Percentiles rank a stretch among this genome's conserved stretches.
phyloP scores from a whole-genome alignment of 2,888 invertebrate genomes.

The Formica aserva region DNA sequence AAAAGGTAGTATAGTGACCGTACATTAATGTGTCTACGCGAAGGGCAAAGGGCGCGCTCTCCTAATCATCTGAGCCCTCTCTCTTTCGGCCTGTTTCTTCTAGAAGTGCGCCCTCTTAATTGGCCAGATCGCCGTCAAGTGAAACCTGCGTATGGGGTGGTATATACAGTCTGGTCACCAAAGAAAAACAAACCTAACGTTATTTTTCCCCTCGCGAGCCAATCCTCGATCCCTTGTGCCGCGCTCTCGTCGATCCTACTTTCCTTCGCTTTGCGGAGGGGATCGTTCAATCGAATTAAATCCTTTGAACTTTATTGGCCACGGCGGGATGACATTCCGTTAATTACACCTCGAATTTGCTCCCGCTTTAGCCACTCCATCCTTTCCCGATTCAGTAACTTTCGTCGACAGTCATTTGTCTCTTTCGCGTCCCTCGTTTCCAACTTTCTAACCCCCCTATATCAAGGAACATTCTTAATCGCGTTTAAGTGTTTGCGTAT shows the following conservation, averaged over 20 bases:
- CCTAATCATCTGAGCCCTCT: constrained; percentile 60
- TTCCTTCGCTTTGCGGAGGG: constrained; percentile 55
- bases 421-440: constrained; percentile 41
- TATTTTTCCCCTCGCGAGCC: constrained; percentile 61
- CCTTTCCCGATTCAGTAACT: constrained; percentile 47
- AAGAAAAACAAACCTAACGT: constrained; percentile 73
- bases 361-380: constrained; percentile 27
- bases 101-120: constrained; percentile 55
- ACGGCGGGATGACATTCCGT: constrained; percentile 74
- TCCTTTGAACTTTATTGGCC: constrained; percentile 77
- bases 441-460: constrained; percentile 38
- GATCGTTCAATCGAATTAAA: constrained; percentile 74
- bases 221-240: constrained; percentile 50
- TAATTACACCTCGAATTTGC: constrained; percentile 74
- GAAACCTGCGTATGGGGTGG: background rate
- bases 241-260: constrained; percentile 69
- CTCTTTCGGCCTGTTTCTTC: constrained; percentile 15
- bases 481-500: constrained; percentile 50
- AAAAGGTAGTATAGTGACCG: constrained; percentile 60
- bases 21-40: constrained; percentile 64
- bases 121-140: constrained; percentile 42
- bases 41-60: constrained; percentile 35
- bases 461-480: constrained; percentile 34
- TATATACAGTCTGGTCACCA: constrained; percentile 16
- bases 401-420: constrained; percentile 43